Evolutionary conservation across 2,797 vertebrate genomes (phyloP).

Genomic region (Odontamblyopus lacepedii): DNA sequence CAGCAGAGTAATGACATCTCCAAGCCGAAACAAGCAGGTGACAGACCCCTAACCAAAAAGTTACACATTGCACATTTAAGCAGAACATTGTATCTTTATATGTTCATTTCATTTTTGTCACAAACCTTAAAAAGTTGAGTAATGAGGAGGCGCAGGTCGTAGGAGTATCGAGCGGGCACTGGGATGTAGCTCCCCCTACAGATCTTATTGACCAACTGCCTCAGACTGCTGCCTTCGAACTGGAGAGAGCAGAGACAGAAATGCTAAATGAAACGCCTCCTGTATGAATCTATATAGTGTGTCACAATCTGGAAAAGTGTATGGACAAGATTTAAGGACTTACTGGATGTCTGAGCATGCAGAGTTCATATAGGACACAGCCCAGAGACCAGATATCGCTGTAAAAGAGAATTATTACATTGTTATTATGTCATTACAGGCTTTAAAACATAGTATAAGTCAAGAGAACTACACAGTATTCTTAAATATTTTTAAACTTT

Average conservation of each 20-base stretch:
- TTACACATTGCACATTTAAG: no score
- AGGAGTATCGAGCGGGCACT: conserved; percentile 79
- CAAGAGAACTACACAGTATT: no score
- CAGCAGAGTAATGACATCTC: no score
- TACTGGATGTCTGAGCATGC: conserved; percentile 90
- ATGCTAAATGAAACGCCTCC: neutral
- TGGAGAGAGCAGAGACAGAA: conserved; percentile 50
- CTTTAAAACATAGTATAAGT: neutral
- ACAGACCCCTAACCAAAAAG: no score
- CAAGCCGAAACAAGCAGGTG: no score
- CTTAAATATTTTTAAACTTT: no score
- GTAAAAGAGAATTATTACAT: conserved; percentile 27
- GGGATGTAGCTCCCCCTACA: conserved; percentile 85
- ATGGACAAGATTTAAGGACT: conserved; percentile 59
- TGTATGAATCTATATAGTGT: neutral
- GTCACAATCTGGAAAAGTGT: neutral
- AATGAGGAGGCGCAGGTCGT: conserved; percentile 79
- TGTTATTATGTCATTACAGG: neutral
- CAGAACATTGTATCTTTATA: no score
- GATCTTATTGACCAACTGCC: conserved; percentile 87
- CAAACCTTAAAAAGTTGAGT: conserved; percentile 85
- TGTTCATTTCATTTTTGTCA: neutral
- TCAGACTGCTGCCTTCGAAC: conserved; percentile 87
- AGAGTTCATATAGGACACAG: conserved; percentile 93
- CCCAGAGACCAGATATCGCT: conserved; percentile 97